These are phyloP conservation scores for Xenopus tropicalis DNA, from an alignment of 2,113 vertebrate species.

Conservation along the genomic window DNA sequence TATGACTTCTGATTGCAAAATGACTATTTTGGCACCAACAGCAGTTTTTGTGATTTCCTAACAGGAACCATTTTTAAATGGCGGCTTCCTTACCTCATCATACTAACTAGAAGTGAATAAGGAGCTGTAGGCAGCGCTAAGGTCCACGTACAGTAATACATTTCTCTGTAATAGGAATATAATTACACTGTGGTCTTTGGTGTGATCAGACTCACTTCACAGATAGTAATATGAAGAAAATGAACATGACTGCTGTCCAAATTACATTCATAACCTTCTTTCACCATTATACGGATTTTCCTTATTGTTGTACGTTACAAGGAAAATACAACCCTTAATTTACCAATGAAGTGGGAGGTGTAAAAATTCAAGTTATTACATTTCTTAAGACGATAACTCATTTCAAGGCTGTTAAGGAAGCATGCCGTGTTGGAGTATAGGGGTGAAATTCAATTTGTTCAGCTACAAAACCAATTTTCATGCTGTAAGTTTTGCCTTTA, in stretches of 20 bases:
- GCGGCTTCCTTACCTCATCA: too few relatives aligned
- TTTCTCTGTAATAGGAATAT: not conserved
- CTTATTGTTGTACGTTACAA: constrained; percentile 30
- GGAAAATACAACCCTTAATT: constrained; percentile 40
- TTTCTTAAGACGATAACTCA: constrained; percentile 45
- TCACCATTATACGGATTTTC: constrained; percentile 23
- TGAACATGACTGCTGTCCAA: constrained; percentile 13
- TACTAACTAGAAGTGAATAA: too few relatives aligned
- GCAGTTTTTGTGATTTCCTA: too few relatives aligned
- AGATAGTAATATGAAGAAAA: constrained; percentile 4
- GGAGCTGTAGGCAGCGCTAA: too few relatives aligned
- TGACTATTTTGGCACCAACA: too few relatives aligned
- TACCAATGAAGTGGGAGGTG: constrained; percentile 39
- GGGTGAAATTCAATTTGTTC: constrained; percentile 46
- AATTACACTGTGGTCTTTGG: not conserved
- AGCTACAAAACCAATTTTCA: constrained; percentile 47
- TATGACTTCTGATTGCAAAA: too few relatives aligned
- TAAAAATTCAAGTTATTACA: constrained; percentile 45
- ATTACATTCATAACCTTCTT: constrained; percentile 25
- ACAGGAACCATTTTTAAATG: too few relatives aligned
- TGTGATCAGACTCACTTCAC: not conserved
- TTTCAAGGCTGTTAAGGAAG: constrained; percentile 44
- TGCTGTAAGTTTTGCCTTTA: constrained; percentile 45
- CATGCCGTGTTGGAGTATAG: constrained; percentile 42
- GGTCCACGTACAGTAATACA: too few relatives aligned